Evolutionary conservation across 2,797 vertebrate genomes (phyloP).

Genomic region (Falco novaeseelandiae): DNA sequence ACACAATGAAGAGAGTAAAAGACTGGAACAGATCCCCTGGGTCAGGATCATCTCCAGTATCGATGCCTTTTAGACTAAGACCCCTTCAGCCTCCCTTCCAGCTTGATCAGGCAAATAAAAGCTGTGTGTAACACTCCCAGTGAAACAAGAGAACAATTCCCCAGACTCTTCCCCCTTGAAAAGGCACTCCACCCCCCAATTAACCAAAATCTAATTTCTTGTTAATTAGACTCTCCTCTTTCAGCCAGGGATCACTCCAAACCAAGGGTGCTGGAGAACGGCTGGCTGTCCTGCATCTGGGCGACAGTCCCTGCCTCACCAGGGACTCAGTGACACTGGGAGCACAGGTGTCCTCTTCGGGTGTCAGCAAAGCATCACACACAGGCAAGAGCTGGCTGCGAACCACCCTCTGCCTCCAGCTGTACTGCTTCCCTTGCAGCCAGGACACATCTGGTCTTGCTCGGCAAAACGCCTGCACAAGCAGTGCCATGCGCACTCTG

Average conservation of each 20-base stretch:
- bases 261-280: not conserved
- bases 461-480: rapidly evolving
- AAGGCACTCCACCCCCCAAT: not conserved
- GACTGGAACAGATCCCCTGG: not conserved
- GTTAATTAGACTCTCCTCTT: not conserved
- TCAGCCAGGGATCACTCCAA: not conserved
- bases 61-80: not conserved
- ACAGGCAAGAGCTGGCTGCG: not conserved
- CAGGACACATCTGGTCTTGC: not conserved
- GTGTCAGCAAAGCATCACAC: not conserved
- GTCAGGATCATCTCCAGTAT: not conserved
- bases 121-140: not conserved
- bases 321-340: not conserved
- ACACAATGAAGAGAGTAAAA: not conserved
- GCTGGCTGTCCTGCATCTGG: not conserved
- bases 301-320: not conserved
- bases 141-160: not conserved
- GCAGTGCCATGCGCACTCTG: rapidly evolving
- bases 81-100: not conserved
- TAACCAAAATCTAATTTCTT: not conserved
- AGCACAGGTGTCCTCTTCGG: not conserved
- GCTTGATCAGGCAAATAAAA: not conserved
- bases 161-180: not conserved
- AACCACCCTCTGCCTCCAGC: not conserved
- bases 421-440: not conserved